phyloP scores from a whole-genome alignment of 2,113 vertebrate species.

The Stigmatopora argus region DNA sequence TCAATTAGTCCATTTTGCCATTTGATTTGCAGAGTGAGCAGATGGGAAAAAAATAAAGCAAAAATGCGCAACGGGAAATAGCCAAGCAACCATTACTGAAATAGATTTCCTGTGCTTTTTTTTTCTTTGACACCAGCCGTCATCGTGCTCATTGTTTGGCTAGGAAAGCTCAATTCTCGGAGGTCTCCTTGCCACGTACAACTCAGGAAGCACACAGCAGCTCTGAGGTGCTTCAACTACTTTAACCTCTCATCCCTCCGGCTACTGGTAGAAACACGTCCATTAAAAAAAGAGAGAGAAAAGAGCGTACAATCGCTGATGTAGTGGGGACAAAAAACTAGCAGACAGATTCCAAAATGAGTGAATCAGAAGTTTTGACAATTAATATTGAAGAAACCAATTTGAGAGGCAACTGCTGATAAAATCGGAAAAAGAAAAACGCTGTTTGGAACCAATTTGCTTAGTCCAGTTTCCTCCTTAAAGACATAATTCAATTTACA shows the following conservation, averaged over 20 bases:
- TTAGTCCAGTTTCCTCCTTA: too few species aligned
- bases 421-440: neutral
- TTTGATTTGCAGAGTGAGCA: slow-evolving; percentile 6
- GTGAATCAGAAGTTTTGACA: neutral
- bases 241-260: slow-evolving; percentile 65
- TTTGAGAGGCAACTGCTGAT: too few species aligned
- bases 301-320: neutral
- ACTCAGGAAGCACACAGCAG: slow-evolving; percentile 63
- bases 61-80: slow-evolving; percentile 35
- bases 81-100: slow-evolving; percentile 55
- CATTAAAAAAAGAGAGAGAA: neutral
- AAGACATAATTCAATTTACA: neutral
- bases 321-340: neutral
- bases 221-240: slow-evolving; percentile 44
- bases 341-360: neutral
- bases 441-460: neutral
- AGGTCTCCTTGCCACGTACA: slow-evolving; percentile 50
- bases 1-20: slow-evolving; percentile 22
- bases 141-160: slow-evolving; percentile 55
- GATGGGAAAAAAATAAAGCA: neutral
- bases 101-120: slow-evolving; percentile 34
- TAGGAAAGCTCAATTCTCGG: slow-evolving; percentile 58
- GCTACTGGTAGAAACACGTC: slow-evolving; percentile 30
- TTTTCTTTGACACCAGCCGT: slow-evolving; percentile 66
- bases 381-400: too few species aligned